Conservation (phyloP, 2,797 vertebrate species). For the Erithacus rubecula region DNA sequence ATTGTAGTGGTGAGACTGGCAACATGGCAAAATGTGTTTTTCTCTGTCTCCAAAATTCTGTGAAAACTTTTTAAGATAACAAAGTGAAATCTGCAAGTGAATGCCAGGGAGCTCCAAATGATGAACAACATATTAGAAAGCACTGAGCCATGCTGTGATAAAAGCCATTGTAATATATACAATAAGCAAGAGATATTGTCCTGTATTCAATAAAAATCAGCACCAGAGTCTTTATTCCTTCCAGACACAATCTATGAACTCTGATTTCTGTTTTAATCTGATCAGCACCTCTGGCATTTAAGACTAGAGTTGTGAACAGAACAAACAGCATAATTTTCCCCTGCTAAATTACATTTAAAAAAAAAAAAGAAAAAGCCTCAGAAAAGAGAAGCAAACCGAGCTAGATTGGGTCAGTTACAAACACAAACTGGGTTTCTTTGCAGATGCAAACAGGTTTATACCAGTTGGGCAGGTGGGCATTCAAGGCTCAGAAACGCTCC, state of each 20-base stretch:
- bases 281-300: conserved; percentile 26
- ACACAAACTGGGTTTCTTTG: not conserved
- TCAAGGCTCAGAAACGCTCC: not conserved
- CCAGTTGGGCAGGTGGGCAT: not conserved
- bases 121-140: conserved; percentile 7
- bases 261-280: conserved; percentile 52
- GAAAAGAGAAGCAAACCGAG: not conserved
- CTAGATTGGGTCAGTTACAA: not conserved
- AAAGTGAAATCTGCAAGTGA: not conserved
- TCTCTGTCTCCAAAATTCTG: not conserved
- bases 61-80: not conserved
- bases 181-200: not conserved
- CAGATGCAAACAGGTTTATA: not conserved
- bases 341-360: not conserved
- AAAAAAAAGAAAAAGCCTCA: not conserved
- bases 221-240: conserved; percentile 7
- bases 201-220: conserved; percentile 32
- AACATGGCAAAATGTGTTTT: not conserved
- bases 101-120: not conserved
- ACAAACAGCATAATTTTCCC: not conserved
- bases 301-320: conserved; percentile 7
- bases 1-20: not conserved
- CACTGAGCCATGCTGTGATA: not conserved
- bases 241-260: not conserved
- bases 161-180: not conserved